Base-by-base conservation (phyloP, 2,797 vertebrate genomes). In the Sebastes elongatus region DNA sequence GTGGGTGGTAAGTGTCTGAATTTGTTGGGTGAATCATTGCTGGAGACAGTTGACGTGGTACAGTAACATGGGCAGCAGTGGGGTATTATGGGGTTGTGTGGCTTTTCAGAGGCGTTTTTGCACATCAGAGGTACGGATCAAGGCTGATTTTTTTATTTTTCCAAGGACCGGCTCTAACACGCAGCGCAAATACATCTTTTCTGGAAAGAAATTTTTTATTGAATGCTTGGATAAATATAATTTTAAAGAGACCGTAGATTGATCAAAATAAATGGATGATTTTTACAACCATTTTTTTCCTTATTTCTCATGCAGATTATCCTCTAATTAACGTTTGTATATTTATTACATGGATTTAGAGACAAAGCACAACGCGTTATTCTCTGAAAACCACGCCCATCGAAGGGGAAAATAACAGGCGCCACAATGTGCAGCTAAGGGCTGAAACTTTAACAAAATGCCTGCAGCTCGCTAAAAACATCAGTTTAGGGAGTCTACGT, bases 51-150 rank as follows among this genome's bases (percentile, higher is more conserved):
- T 42, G 20, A 63, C 65, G 18, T 13, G 46, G 53, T 22, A 52
- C 23, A 72, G 32, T 71, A 68, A 68, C 49, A 27, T 6, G 4
- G 27, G 16, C 8, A 53, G 23, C 16, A 9, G 66, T 2, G 46
- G 13, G 42, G 59, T 46, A 23, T 67, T 57, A 1, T 61, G 5
- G 6, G 10, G 56, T 20, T 46, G 16, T 6, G 18, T 63, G 52
- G 6, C 68, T 82, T 42, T 52, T 38, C 25, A 62, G 63, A 61
- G 23, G 49, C 66, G 61, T 33, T 81, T 75, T 71, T n/a, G 62
- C 46, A 74, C 76, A 78, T 80, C 69, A 63, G 7, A 81, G 60
- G 65, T 76, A 71, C 72, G 1, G 64, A 85, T 88, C 63, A 64
- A 62, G 56, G 27, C 65, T 52, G 28, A 38, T 38, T 38, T 14